Conservation (phyloP, 1,140 invertebrate species). For the Theocolax elegans region DNA sequence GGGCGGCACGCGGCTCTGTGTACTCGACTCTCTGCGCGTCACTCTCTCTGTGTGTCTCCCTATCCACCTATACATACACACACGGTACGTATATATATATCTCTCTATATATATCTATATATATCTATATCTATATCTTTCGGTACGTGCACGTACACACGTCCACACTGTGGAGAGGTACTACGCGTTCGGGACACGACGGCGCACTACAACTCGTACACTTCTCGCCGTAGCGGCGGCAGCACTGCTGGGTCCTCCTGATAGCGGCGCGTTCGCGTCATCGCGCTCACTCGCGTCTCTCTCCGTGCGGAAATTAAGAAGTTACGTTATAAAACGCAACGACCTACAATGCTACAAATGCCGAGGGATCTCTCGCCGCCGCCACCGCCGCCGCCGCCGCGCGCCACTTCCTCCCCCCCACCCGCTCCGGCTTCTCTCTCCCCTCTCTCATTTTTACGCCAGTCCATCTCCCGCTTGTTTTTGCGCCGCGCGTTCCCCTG, state of each 20-base stretch:
- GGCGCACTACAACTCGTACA: slow-evolving; percentile 15
- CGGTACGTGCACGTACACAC: too few relatives aligned
- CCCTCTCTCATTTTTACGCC: slow-evolving; percentile 4
- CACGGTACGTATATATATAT: too few relatives aligned
- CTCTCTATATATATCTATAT: too few relatives aligned
- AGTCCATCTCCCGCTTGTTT: slow-evolving; percentile 26
- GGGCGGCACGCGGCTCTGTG: too few relatives aligned
- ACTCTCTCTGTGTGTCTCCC: too few relatives aligned
- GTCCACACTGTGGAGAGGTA: slow-evolving; percentile 7
- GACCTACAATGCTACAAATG: slow-evolving; percentile 65
- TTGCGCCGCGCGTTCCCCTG: slow-evolving; percentile 29
- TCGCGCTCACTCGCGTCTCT: slow-evolving; percentile 41
- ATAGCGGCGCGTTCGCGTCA: slow-evolving; percentile 40
- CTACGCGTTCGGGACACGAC: too few relatives aligned
- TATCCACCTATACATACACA: too few relatives aligned
- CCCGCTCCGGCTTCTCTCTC: neutral
- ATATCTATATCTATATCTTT: too few relatives aligned
- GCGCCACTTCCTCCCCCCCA: slow-evolving; percentile 12
- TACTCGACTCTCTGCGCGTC: too few relatives aligned
- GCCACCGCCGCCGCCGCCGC: slow-evolving; percentile 35
- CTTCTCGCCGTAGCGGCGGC: slow-evolving; percentile 1
- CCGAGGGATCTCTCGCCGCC: slow-evolving; percentile 52
- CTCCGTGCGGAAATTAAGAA: slow-evolving; percentile 57
- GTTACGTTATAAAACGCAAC: slow-evolving; percentile 64
- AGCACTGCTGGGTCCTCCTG: slow-evolving; percentile 20